Percentiles rank a stretch among this genome's conserved stretches.
These are phyloP conservation scores for Myiagra hebetior DNA, from an alignment of 2,113 vertebrate species.

Conservation along the genomic window DNA sequence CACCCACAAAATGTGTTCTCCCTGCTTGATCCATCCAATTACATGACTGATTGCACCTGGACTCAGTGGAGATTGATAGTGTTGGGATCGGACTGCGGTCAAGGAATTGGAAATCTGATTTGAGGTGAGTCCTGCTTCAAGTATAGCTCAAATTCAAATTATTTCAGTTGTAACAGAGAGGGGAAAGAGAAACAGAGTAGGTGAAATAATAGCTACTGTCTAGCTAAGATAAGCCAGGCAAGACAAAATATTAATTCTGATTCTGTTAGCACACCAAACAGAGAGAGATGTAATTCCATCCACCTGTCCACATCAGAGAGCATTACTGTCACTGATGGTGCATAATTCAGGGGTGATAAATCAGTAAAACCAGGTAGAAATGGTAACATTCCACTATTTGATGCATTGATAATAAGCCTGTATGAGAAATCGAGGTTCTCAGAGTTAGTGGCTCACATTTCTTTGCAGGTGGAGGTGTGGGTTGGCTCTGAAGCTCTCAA, in stretches of 20 bases:
- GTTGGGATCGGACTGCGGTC: not conserved
- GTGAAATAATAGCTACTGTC: slow-evolving; percentile 8
- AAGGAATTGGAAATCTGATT: not conserved
- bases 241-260: slow-evolving; percentile 29
- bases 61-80: not conserved
- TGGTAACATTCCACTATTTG: not conserved
- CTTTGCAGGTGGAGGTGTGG: not conserved
- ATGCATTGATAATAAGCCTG: not conserved
- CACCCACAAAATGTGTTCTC: not conserved
- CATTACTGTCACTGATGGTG: not conserved
- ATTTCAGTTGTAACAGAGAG: not conserved
- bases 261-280: slow-evolving; percentile 43
- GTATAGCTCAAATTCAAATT: not conserved
- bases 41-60: not conserved
- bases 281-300: not conserved
- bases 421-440: not conserved
- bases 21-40: not conserved
- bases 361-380: not conserved
- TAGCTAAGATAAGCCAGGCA: slow-evolving; percentile 33
- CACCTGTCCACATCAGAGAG: not conserved
- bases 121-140: slow-evolving; percentile 3
- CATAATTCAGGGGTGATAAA: not conserved
- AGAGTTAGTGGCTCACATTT: not conserved
- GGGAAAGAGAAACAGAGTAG: not conserved
- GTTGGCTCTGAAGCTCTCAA: not conserved